Evolutionary conservation across 2,113 vertebrate species (phyloP), one percentile per base, ranked within the genome.

Genomic region (Ictidomys tridecemlineatus): DNA sequence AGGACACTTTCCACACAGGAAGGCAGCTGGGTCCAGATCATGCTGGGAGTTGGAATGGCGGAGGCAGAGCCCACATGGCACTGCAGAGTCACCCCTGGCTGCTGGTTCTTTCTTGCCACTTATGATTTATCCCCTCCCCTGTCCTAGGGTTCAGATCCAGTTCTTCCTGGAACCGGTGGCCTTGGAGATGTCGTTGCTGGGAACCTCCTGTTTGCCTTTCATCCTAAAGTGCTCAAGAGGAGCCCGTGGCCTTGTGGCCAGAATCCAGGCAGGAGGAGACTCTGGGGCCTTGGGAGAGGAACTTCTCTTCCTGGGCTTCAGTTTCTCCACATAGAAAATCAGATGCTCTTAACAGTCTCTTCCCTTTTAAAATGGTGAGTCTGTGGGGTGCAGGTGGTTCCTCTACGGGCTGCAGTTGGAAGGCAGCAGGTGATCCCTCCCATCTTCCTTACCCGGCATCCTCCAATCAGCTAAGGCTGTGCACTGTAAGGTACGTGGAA

Each of bases 381-480:
- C 22, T 70, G 1, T 8, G 37, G 48, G 17, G 30, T 32, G 14
- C 9, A 28, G 63, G 5, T 45, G 16, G 17, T n/a, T 76, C 37
- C 45, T 34, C 45, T 18, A 48, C 34, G 45, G 76, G 45, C 8
- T 8, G 22, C 37, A 24, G 37, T 11, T 42, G 53, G 10, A n/a
- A 22, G 42, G 56, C 34, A 39, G 56, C 5, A 4, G 6, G 39
- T 56, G 0, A 0, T 70, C 12, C 7, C 4, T 13, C 12, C 65
- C 13, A 12, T 14, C 30, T 11, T 32, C 67, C 32, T 34, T 69
- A 69, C 32, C 67, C 32, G 1, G 67, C 16, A 70, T 18, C 67
- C 34, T n/a, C 16, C 32, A 18, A 5, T 2, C 11, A 28, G 32
- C 67, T 34, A 14, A 5, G 1, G 34, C 17, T 82, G 56, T 6